Evolutionary conservation across 2,888 invertebrate species (phyloP).

Genomic region (Agrotis ipsilon): DNA sequence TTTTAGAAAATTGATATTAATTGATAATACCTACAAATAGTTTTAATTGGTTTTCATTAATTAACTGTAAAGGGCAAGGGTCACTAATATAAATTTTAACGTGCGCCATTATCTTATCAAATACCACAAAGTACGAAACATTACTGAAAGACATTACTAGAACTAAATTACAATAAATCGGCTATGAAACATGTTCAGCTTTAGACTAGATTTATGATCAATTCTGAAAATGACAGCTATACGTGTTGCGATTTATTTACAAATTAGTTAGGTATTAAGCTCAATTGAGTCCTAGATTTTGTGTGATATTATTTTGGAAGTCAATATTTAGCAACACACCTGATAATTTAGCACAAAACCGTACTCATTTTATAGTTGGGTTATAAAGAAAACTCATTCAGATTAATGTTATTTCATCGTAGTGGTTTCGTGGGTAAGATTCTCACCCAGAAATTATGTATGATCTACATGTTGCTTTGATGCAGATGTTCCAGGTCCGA

Average conservation of each 20-base stretch:
- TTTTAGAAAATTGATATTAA: not conserved
- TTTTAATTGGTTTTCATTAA: not conserved
- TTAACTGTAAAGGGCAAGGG: not conserved
- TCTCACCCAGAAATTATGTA: too few relatives aligned
- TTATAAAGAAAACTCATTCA: too few relatives aligned
- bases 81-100: not conserved
- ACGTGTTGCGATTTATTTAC: not conserved
- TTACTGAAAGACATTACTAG: not conserved
- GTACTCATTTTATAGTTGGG: too few relatives aligned
- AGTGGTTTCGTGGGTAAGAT: too few relatives aligned
- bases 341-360: not conserved
- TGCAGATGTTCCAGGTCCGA: too few relatives aligned
- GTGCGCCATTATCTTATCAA: not conserved
- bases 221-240: not conserved
- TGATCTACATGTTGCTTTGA: too few relatives aligned
- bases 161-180: not conserved
- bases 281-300: constrained; percentile 6
- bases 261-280: not conserved
- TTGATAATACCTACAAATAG: not conserved
- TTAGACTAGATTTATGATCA: not conserved
- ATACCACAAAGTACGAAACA: not conserved
- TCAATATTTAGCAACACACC: not conserved
- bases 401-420: too few relatives aligned
- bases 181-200: not conserved
- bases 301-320: not conserved